A percentile compares a stretch with the other conserved stretches of the same genome.
phyloP scores from a whole-genome alignment of 2,113 vertebrate genomes.

The Eupsittula cactorum region DNA sequence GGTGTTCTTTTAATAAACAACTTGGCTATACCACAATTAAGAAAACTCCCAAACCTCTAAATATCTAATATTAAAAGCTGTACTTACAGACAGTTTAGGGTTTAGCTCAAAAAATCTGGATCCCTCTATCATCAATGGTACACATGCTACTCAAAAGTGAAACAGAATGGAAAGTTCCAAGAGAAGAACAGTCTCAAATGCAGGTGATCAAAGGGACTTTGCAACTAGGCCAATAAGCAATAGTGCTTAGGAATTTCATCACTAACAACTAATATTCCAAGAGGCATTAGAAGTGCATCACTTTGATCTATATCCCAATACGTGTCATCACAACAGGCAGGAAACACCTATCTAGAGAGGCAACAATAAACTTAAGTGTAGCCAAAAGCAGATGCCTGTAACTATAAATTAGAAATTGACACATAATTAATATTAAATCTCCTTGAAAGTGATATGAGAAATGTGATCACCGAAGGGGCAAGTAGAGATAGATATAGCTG shows the following conservation, averaged over 20 bases:
- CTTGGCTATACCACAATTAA: background rate
- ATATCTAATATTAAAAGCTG: background rate
- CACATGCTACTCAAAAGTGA: background rate
- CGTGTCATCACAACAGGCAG: background rate
- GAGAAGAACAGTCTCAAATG: background rate
- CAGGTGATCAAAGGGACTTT: conserved; percentile 44
- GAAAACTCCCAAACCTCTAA: background rate
- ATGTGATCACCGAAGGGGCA: background rate
- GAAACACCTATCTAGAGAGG: background rate
- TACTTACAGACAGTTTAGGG: background rate
- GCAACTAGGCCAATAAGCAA: conserved; percentile 37
- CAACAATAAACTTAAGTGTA: background rate
- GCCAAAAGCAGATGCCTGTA: background rate
- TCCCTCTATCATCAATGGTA: background rate
- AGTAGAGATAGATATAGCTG: background rate
- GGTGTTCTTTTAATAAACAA: background rate
- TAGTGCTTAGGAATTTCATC: background rate
- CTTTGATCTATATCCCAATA: conserved; percentile 27
- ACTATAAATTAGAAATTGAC: background rate
- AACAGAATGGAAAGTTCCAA: background rate
- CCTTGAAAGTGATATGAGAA: background rate
- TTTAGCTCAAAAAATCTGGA: background rate
- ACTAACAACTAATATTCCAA: background rate
- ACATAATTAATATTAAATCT: background rate
- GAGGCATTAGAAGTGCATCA: background rate